These are phyloP conservation scores for Leptinotarsa undecemlineata DNA, from an alignment of 1,140 invertebrate genomes.

Conservation along the genomic window DNA sequence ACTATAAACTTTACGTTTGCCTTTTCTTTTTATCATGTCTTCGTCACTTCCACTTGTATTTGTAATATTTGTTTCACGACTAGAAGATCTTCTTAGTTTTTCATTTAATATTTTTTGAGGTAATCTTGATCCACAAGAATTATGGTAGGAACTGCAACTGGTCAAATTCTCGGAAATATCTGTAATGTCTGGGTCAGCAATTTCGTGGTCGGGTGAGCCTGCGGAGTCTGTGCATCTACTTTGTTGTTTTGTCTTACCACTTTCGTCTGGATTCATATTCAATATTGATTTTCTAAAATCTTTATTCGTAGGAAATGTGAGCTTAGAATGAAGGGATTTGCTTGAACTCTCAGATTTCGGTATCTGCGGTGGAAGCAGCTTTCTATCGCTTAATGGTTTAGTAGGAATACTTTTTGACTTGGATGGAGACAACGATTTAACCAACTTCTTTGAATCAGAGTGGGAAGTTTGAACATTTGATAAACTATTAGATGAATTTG, in stretches of 20 bases:
- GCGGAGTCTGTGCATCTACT: slow-evolving; percentile 58
- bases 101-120: slow-evolving; percentile 48
- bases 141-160: slow-evolving; percentile 48
- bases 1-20: slow-evolving; percentile 49
- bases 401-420: slow-evolving; percentile 45
- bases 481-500: slow-evolving; percentile 51
- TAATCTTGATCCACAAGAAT: slow-evolving; percentile 43
- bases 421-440: slow-evolving; percentile 31
- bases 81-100: slow-evolving; percentile 54
- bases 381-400: slow-evolving; percentile 45
- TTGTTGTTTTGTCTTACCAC: slow-evolving; percentile 50
- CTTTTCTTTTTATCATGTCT: slow-evolving; percentile 53
- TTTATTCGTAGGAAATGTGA: slow-evolving; percentile 63
- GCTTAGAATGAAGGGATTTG: slow-evolving; percentile 55
- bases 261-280: slow-evolving; percentile 65
- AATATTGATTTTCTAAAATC: slow-evolving; percentile 76
- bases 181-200: slow-evolving; percentile 48
- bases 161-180: slow-evolving; percentile 50
- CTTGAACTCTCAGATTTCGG: slow-evolving; percentile 59
- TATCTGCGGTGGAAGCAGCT: slow-evolving; percentile 63
- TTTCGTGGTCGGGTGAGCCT: slow-evolving; percentile 61
- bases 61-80: slow-evolving; percentile 52
- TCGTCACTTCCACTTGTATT: slow-evolving; percentile 61
- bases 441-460: slow-evolving; percentile 40
- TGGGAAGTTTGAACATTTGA: slow-evolving; percentile 31